Base-by-base conservation (phyloP, 1,140 invertebrate genomes). In the Forficula auricularia region DNA sequence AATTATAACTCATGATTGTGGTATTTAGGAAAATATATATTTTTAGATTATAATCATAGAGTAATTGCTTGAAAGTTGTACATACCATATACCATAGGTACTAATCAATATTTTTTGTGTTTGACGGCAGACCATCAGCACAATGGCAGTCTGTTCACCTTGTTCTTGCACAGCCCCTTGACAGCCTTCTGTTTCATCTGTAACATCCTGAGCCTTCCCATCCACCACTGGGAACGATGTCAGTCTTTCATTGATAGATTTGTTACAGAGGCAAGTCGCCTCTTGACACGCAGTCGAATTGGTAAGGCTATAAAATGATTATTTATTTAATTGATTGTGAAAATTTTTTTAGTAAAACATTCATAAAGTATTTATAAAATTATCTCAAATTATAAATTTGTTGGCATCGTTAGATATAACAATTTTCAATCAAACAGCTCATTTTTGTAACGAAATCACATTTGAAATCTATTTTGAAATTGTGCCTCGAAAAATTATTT, bases 91-190 rank as follows among this genome's bases (percentile, higher is more conserved):
- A 14, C n/a, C 32, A 2, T 33, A 13, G 32, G 33, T 12, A 2
- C 18, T 35, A n/a, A 15, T 13, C 33, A 35, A 16, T n/a, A 19
- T 14, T 36, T 43, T 20, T 19, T 10, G 15, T 40, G 22, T 3
- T 45, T 40, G n/a, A n/a, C n/a, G n/a, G 40, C 72, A 79, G 89
- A 92, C 64, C 76, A 86, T 52, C 79, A 86, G 57, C 79, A 85
- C 58, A 85, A 89, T 57, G 92, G 92, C 36, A 91, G 80, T 54
- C 65, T 97, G 44, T 94, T 96, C 63, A 95, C 90, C 19, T 66
- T 96, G 52, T 97, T 95, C 67, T 73, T 97, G 42, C 88, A 95
- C 63, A 86, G 82, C 55, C 90, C 91, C 30, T 66, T 96, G 50
- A 85, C 85, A 52, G 92, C 87, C 38, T 79, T 96, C 57, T 94